Evolutionary conservation across 2,113 vertebrate species (phyloP).

Genomic region (Daboia siamensis): DNA sequence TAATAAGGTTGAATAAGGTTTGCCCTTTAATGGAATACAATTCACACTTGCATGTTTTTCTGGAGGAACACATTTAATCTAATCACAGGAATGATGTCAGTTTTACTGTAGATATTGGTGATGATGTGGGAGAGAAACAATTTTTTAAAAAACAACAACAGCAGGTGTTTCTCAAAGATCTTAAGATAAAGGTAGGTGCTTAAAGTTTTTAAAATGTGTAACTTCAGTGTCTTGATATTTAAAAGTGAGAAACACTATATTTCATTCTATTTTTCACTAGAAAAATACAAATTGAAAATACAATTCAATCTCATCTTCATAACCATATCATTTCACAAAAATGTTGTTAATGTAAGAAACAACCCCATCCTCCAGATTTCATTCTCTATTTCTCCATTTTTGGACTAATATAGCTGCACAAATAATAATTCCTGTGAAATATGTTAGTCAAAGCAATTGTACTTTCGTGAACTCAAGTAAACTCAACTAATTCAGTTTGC

Average conservation of each 20-base stretch:
- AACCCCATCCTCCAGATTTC: not conserved
- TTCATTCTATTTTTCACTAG: not conserved
- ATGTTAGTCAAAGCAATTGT: not conserved
- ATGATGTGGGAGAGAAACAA: not conserved
- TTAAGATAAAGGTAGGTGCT: not conserved
- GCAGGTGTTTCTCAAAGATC: not conserved
- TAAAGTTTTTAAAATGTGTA: not conserved
- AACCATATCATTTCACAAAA: not conserved
- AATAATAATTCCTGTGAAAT: not conserved
- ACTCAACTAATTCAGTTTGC: not conserved
- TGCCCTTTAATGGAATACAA: not conserved
- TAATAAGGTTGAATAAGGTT: not conserved
- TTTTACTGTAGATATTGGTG: not conserved
- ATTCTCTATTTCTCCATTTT: rapidly evolving
- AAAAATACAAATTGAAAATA: not conserved
- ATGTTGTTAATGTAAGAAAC: not conserved
- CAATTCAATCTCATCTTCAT: not conserved
- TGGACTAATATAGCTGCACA: not conserved
- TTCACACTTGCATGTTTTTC: not conserved
- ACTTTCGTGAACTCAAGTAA: not conserved
- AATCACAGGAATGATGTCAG: not conserved
- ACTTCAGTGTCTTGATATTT: not conserved
- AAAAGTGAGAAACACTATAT: not conserved
- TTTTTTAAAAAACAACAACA: not conserved
- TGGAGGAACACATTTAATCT: not conserved